Conservation (phyloP, 2,797 vertebrate species). For the Poeciliopsis gracilis region DNA sequence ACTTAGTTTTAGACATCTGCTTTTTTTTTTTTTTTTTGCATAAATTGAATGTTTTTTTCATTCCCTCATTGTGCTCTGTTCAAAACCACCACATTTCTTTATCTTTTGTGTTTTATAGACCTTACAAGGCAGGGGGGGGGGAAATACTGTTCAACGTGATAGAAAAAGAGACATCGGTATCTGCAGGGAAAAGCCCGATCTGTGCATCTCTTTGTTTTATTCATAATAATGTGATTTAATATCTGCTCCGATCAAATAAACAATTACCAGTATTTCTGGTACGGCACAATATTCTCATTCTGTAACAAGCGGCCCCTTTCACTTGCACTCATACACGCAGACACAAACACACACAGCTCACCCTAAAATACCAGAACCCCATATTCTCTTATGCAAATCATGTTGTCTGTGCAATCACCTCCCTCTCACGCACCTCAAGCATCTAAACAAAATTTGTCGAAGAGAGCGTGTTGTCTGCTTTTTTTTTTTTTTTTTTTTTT, state of each 20-base stretch:
- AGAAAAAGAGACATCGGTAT: background rate
- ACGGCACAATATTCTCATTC: constrained; percentile 49
- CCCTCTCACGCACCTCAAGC: constrained; percentile 37
- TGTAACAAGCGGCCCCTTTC: constrained; percentile 46
- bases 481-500: constrained; percentile 56
- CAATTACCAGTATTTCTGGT: constrained; percentile 58
- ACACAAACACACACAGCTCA: constrained; percentile 14
- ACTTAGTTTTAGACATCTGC: background rate
- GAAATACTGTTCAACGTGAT: no score
- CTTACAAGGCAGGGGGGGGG: background rate
- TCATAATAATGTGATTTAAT: constrained; percentile 28
- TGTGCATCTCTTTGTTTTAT: constrained; percentile 47
- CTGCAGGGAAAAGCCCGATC: background rate
- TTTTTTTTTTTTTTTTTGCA: background rate
- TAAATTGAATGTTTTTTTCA: background rate
- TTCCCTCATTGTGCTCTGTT: background rate
- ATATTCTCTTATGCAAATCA: constrained; percentile 44
- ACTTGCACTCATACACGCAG: constrained; percentile 21
- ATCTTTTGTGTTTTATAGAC: background rate
- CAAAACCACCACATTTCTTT: background rate
- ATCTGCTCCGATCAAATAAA: constrained; percentile 44
- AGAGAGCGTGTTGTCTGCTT: constrained; percentile 33
- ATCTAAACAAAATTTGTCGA: constrained; percentile 24
- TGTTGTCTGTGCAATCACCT: constrained; percentile 47
- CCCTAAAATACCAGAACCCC: constrained; percentile 43